These are phyloP conservation scores for Nylanderia fulva DNA, from an alignment of 1,140 invertebrate genomes.

Conservation along the genomic window DNA sequence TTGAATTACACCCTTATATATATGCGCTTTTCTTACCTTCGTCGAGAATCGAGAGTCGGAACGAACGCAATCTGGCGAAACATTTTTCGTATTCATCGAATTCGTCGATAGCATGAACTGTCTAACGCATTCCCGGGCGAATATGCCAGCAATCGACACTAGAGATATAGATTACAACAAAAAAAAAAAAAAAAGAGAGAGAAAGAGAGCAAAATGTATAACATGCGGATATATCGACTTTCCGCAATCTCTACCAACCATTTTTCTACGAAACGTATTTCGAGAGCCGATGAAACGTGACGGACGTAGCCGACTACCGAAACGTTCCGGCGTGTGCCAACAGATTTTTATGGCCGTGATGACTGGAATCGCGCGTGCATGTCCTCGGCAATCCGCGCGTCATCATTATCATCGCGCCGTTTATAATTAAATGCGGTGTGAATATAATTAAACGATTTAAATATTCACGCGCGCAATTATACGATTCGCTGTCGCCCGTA, in stretches of 20 bases:
- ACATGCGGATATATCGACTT: slow-evolving; percentile 55
- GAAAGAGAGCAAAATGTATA: slow-evolving; percentile 36
- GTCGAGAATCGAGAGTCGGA: slow-evolving; percentile 1
- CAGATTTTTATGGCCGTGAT: slow-evolving; percentile 43
- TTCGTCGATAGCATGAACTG: slow-evolving; percentile 44
- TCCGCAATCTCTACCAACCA: slow-evolving; percentile 55
- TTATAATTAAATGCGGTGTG: slow-evolving; percentile 47
- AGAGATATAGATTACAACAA: slow-evolving; percentile 53
- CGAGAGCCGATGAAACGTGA: slow-evolving; percentile 54
- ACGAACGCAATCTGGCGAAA: neutral
- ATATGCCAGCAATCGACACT: slow-evolving; percentile 56
- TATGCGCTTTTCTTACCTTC: neutral
- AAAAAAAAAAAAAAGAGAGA: slow-evolving; percentile 7
- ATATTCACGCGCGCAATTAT: slow-evolving; percentile 56
- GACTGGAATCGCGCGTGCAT: neutral
- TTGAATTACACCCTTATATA: neutral
- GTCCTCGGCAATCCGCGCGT: slow-evolving; percentile 12
- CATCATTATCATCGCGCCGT: slow-evolving; percentile 19
- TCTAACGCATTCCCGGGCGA: slow-evolving; percentile 41
- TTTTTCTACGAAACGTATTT: slow-evolving; percentile 60
- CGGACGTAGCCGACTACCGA: slow-evolving; percentile 30
- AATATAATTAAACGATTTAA: slow-evolving; percentile 49
- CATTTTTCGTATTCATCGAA: slow-evolving; percentile 37
- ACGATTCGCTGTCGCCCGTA: slow-evolving; percentile 1
- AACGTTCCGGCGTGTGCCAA: neutral